A percentile compares a stretch with the other conserved stretches of the same genome.
These are phyloP conservation scores for Melanotaenia boesemani DNA, from an alignment of 2,797 vertebrate genomes.

Conservation along the genomic window DNA sequence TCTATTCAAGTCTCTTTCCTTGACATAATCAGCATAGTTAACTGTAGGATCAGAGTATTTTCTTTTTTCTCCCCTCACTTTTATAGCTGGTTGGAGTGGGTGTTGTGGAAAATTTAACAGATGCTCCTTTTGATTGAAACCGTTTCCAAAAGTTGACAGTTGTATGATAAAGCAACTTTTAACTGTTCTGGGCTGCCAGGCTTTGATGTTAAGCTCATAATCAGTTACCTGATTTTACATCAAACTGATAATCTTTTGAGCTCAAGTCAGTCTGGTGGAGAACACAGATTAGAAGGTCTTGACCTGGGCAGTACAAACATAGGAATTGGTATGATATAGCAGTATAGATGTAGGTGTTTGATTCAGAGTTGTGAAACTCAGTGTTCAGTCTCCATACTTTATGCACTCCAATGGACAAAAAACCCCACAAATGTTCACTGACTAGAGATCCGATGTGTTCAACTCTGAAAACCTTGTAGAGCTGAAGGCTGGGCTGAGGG, in stretches of 20 bases:
- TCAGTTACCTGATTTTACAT: background rate
- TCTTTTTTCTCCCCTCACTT: background rate
- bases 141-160: background rate
- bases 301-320: conserved; percentile 27
- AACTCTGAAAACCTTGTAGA: background rate
- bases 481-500: background rate
- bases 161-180: background rate
- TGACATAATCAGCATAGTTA: conserved; percentile 22
- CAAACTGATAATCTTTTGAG: background rate
- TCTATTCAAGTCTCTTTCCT: conserved; percentile 26
- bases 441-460: background rate
- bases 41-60: conserved; percentile 2
- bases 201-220: background rate
- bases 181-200: background rate
- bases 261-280: background rate
- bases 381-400: conserved; percentile 23
- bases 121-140: background rate
- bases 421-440: conserved; percentile 38
- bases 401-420: conserved; percentile 49
- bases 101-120: conserved; percentile 11
- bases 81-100: background rate
- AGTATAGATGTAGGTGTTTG: conserved; percentile 20
- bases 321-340: conserved; percentile 19
- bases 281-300: background rate
- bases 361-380: conserved; percentile 15